Percentiles rank a stretch among this genome's conserved stretches.
Conservation (phyloP, 2,113 vertebrate genomes). For the Perca schrenkii region DNA sequence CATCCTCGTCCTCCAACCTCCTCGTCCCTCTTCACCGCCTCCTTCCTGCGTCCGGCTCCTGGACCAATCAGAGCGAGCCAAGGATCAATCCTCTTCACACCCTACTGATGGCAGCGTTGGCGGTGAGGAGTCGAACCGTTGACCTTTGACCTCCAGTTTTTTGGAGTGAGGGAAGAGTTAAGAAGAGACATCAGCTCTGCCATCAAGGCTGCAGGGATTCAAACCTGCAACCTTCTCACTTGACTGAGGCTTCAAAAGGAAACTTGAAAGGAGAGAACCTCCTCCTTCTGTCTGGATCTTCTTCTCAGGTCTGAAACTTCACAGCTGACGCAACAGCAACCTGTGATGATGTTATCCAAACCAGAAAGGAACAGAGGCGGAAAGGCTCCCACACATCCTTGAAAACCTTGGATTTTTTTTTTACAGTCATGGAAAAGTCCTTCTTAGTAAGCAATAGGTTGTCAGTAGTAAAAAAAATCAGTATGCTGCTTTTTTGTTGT, state of each 20-base stretch:
- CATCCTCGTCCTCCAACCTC: conserved; percentile 88
- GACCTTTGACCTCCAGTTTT: conserved; percentile 23
- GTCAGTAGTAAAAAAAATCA: neutral
- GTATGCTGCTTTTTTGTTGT: conserved; percentile 4
- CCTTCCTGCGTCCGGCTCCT: conserved; percentile 91
- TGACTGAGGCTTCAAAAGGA: conserved; percentile 17
- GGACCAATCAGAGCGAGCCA: conserved; percentile 91
- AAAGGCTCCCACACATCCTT: neutral
- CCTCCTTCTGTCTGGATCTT: conserved; percentile 2
- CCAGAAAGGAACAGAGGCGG: neutral
- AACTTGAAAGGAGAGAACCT: conserved; percentile 8
- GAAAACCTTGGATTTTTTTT: neutral
- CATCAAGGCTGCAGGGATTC: conserved; percentile 27
- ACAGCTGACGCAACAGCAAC: neutral
- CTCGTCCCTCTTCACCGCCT: conserved; percentile 89
- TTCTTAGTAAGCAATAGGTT: conserved; percentile 43
- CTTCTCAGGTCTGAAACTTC: neutral
- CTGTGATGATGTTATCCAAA: neutral
- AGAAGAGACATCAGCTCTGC: neutral
- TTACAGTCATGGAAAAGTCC: conserved; percentile 5
- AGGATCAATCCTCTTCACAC: conserved; percentile 92
- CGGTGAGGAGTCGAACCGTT: neutral
- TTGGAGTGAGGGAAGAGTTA: conserved; percentile 14
- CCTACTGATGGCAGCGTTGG: conserved; percentile 82
- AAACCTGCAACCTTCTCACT: conserved; percentile 28